Conservation (phyloP, 1,140 invertebrate genomes). For the Polypedilum pembai region DNA sequence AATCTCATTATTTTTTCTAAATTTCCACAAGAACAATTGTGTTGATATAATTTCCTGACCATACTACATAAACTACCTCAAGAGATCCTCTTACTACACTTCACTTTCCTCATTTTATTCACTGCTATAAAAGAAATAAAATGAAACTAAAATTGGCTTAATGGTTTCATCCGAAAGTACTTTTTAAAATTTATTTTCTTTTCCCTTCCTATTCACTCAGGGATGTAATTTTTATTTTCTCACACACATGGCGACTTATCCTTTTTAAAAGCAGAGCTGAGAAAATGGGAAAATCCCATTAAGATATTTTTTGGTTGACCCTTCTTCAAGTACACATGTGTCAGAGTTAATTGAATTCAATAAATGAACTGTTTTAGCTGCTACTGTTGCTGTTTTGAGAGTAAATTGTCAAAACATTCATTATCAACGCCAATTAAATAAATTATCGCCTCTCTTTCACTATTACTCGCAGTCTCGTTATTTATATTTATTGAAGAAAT, state of each 20-base stretch:
- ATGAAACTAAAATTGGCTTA: not conserved
- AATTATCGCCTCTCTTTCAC: too few species aligned
- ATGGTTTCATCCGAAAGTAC: slow-evolving; percentile 5
- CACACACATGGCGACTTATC: slow-evolving; percentile 15
- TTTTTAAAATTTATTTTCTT: not conserved
- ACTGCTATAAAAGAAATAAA: not conserved
- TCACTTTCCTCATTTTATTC: too few species aligned
- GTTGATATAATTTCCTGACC: too few species aligned
- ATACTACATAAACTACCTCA: too few species aligned
- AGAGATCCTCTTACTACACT: too few species aligned
- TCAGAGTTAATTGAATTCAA: slow-evolving; percentile 12
- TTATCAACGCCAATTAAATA: too few species aligned
- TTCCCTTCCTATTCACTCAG: not conserved
- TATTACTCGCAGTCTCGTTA: too few species aligned
- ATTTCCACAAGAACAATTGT: too few species aligned
- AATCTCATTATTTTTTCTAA: too few species aligned
- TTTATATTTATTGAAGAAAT: too few species aligned
- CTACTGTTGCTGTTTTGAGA: too few species aligned
- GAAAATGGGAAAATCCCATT: not conserved
- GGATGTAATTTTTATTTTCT: not conserved
- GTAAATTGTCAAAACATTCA: too few species aligned
- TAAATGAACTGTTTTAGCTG: not conserved
- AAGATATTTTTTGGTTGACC: not conserved
- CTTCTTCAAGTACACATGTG: not conserved
- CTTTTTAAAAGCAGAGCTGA: not conserved